Evolutionary conservation across 2,797 vertebrate genomes (phyloP).

Genomic region (Tadarida brasiliensis): DNA sequence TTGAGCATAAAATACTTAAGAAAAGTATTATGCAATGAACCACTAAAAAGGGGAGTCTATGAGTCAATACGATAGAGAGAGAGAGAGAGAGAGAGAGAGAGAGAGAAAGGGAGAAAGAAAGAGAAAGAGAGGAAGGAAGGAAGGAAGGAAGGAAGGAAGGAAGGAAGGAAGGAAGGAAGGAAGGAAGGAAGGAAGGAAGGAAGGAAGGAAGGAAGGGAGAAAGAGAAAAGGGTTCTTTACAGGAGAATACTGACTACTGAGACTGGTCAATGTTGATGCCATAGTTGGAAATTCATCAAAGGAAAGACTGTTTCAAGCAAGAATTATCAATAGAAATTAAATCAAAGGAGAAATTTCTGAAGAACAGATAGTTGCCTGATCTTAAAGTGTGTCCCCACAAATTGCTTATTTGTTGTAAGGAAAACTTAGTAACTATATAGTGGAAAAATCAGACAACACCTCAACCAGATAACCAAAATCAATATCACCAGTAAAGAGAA

Average conservation of each 20-base stretch:
- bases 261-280: background rate
- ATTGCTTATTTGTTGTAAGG: background rate
- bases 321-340: background rate
- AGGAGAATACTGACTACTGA: background rate
- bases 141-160: no score
- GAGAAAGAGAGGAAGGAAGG: no score
- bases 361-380: background rate
- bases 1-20: background rate
- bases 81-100: background rate
- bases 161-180: no score
- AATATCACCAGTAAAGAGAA: background rate
- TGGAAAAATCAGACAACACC: background rate
- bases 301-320: background rate
- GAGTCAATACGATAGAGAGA: background rate
- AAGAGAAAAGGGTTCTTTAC: background rate
- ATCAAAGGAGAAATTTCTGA: slow-evolving; percentile 4
- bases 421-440: background rate
- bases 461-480: slow-evolving; percentile 27
- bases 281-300: background rate
- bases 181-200: no score
- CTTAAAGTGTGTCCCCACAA: background rate
- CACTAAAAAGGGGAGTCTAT: background rate
- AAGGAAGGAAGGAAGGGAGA: no score
- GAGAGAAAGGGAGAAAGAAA: background rate
- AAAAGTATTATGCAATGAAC: slow-evolving; percentile 3